Evolutionary conservation across 2,888 invertebrate genomes (phyloP).

Genomic region (Caenorhabditis zanzibari): DNA sequence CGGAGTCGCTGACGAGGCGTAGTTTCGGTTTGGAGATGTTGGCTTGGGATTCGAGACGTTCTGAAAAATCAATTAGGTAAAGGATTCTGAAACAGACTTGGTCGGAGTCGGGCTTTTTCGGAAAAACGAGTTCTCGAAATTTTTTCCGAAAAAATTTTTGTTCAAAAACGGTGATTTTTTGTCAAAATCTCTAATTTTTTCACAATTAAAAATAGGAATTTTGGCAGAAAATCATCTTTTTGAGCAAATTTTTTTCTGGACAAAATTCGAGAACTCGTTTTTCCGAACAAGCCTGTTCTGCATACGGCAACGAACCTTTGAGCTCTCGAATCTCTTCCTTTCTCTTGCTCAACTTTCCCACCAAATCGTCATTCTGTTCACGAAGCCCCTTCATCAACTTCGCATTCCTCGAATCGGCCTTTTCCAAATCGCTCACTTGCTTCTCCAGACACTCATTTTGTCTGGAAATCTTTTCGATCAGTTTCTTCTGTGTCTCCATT

Average conservation of each 20-base stretch:
- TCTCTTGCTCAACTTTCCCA: neutral
- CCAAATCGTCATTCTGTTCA: neutral
- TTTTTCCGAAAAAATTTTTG: no score
- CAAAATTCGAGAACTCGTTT: no score
- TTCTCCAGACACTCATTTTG: neutral
- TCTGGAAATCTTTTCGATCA: neutral
- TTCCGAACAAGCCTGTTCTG: no score
- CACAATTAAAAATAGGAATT: no score
- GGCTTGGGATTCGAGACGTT: neutral
- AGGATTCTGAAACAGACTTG: neutral
- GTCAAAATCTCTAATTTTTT: no score
- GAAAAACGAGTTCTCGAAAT: no score
- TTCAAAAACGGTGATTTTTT: no score
- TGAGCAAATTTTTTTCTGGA: neutral
- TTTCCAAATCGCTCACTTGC: neutral
- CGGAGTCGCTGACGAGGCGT: neutral
- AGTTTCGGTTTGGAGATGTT: neutral
- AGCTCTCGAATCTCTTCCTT: neutral
- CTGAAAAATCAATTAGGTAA: neutral
- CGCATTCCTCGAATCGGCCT: neutral
- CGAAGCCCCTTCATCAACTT: neutral
- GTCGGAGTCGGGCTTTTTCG: no score
- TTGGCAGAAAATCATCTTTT: no score
- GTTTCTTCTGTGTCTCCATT: neutral
- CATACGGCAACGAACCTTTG: neutral